phyloP scores from a whole-genome alignment of 2,888 invertebrate species.

The Lasioglossum zephyrum region DNA sequence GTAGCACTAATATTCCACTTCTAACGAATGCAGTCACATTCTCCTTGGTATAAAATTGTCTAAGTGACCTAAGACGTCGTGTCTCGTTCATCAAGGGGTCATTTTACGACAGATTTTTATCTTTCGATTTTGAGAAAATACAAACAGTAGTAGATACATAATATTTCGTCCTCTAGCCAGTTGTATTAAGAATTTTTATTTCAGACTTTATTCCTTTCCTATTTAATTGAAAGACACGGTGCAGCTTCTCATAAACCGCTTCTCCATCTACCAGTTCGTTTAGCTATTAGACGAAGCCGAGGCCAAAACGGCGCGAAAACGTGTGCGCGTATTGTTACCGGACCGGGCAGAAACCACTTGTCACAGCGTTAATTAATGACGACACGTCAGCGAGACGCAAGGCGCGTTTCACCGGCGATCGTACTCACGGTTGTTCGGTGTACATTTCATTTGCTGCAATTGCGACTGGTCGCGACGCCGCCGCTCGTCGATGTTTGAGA shows the following conservation, averaged over 20 bases:
- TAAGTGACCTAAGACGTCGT: neutral
- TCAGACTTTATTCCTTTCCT: neutral
- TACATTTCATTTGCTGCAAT: conserved; percentile 27
- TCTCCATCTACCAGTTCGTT: neutral
- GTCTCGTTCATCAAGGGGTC: neutral
- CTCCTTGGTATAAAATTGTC: neutral
- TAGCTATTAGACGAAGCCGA: neutral
- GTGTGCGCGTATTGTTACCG: neutral
- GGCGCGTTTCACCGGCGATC: conserved; percentile 19
- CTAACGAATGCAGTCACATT: no score
- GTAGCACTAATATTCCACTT: neutral
- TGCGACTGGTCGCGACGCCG: neutral
- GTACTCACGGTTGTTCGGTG: neutral
- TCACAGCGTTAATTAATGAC: conserved; percentile 39
- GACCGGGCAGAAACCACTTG: neutral
- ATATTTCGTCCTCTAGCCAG: neutral
- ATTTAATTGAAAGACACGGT: neutral
- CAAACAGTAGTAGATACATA: neutral
- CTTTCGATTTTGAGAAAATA: neutral
- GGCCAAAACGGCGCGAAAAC: neutral
- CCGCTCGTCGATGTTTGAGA: neutral
- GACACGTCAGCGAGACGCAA: conserved; percentile 9
- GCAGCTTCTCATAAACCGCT: neutral
- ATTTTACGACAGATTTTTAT: neutral
- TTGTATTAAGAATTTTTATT: neutral